Conservation (phyloP, 2,797 vertebrate genomes). For the Apogon talboti region DNA sequence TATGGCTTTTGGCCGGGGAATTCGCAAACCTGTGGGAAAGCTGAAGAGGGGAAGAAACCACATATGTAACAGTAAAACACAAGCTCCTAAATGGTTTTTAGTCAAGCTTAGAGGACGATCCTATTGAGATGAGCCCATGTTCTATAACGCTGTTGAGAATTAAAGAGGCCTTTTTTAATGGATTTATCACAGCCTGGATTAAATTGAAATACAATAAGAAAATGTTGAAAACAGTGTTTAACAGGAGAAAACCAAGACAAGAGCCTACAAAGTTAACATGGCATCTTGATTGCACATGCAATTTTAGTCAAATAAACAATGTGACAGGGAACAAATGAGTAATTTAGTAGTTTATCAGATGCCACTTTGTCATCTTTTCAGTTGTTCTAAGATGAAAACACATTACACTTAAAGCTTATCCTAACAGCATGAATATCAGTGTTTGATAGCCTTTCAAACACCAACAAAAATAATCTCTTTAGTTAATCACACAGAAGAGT, state of each 20-base stretch:
- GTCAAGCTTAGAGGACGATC: slow-evolving; percentile 22
- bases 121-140: slow-evolving; percentile 17
- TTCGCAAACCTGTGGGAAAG: slow-evolving; percentile 38
- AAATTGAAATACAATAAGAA: slow-evolving; percentile 1
- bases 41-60: slow-evolving; percentile 20
- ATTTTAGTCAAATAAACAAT: slow-evolving; percentile 43
- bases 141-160: slow-evolving; percentile 18
- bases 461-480: slow-evolving; percentile 54
- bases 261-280: slow-evolving; percentile 12
- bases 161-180: slow-evolving; percentile 13
- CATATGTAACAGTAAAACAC: slow-evolving; percentile 37
- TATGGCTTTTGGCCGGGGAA: slow-evolving; percentile 48
- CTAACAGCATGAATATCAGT: slow-evolving; percentile 45
- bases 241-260: slow-evolving; percentile 18
- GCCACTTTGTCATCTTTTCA: slow-evolving; percentile 26
- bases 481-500: slow-evolving; percentile 32
- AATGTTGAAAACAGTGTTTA: slow-evolving; percentile 17
- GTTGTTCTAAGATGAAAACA: slow-evolving; percentile 38
- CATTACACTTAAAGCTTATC: slow-evolving; percentile 54
- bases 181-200: slow-evolving; percentile 17
- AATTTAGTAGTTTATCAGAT: slow-evolving; percentile 19
- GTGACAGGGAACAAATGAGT: slow-evolving; percentile 13
- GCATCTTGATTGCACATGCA: slow-evolving; percentile 54
- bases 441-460: slow-evolving; percentile 53
- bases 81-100: slow-evolving; percentile 34